phyloP scores from a whole-genome alignment of 2,797 vertebrate species.

The Acanthis flammea region DNA sequence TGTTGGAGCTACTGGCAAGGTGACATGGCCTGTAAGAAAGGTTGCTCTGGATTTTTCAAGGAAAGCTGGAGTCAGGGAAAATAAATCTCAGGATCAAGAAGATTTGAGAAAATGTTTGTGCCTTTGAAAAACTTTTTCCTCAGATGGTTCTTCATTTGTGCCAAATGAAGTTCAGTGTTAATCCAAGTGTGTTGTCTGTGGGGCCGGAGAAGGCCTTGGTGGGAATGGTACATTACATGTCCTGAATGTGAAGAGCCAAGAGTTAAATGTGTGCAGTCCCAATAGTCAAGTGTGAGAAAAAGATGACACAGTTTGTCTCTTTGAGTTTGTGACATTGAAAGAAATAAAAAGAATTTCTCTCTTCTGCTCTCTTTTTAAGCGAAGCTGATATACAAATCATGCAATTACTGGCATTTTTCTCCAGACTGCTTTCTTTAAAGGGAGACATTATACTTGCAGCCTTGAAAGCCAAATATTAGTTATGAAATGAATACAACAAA shows the following conservation, averaged over 20 bases:
- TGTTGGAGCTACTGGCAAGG: neutral
- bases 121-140: neutral
- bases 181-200: neutral
- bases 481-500: conserved; percentile 13
- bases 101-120: neutral
- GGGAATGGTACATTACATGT: neutral
- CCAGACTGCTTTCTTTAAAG: neutral
- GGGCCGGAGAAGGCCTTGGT: neutral
- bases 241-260: neutral
- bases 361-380: neutral
- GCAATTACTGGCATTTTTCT: neutral
- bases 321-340: neutral
- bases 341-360: neutral
- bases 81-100: neutral
- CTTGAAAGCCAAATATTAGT: conserved; percentile 5
- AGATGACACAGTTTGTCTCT: neutral
- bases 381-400: neutral
- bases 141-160: neutral
- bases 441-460: neutral
- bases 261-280: neutral
- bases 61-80: neutral
- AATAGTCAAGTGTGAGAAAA: neutral
- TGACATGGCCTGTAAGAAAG: neutral
- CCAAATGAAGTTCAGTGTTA: neutral
- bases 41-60: neutral